A percentile compares a stretch with the other conserved stretches of the same genome.
These are phyloP conservation scores for Drosophila nasuta DNA, from an alignment of 1,140 invertebrate genomes.

Conservation along the genomic window DNA sequence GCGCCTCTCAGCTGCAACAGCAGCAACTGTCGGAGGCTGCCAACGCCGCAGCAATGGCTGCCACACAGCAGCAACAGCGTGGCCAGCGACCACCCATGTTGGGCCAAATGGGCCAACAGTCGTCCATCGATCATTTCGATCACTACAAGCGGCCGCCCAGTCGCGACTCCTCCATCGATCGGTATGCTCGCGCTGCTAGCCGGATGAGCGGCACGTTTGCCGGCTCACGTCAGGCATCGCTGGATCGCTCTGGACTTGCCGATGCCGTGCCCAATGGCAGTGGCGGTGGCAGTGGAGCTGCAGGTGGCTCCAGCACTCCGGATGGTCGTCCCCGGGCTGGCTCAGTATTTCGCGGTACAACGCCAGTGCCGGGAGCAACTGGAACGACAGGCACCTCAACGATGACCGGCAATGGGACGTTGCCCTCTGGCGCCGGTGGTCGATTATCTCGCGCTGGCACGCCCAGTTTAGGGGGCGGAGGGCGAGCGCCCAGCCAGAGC, in stretches of 20 bases:
- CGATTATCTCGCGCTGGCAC: slow-evolving; percentile 85
- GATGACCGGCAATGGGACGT: slow-evolving; percentile 85
- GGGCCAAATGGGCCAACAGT: slow-evolving; percentile 86
- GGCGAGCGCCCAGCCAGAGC: slow-evolving; percentile 63
- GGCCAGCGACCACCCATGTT: slow-evolving; percentile 86
- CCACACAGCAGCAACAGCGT: slow-evolving; percentile 84
- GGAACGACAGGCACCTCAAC: slow-evolving; percentile 55
- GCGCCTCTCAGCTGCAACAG: slow-evolving; percentile 68
- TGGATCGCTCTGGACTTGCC: slow-evolving; percentile 87
- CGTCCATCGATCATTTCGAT: slow-evolving; percentile 92
- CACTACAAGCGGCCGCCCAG: slow-evolving; percentile 96
- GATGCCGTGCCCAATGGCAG: slow-evolving; percentile 67
- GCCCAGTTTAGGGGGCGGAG: slow-evolving; percentile 71
- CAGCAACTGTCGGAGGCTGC: slow-evolving; percentile 65
- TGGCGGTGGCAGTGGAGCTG: slow-evolving; percentile 80
- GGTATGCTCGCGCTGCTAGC: slow-evolving; percentile 89
- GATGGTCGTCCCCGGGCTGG: slow-evolving; percentile 86
- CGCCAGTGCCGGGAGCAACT: slow-evolving; percentile 84
- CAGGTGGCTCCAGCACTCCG: slow-evolving; percentile 84
- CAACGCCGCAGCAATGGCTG: slow-evolving; percentile 40
- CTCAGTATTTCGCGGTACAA: slow-evolving; percentile 86
- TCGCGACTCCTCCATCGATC: slow-evolving; percentile 94
- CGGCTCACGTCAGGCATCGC: slow-evolving; percentile 90
- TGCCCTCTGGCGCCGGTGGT: slow-evolving; percentile 84
- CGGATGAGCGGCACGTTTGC: slow-evolving; percentile 85